phyloP scores from a whole-genome alignment of 2,113 vertebrate species.

The Forbesichthys agassizii region DNA sequence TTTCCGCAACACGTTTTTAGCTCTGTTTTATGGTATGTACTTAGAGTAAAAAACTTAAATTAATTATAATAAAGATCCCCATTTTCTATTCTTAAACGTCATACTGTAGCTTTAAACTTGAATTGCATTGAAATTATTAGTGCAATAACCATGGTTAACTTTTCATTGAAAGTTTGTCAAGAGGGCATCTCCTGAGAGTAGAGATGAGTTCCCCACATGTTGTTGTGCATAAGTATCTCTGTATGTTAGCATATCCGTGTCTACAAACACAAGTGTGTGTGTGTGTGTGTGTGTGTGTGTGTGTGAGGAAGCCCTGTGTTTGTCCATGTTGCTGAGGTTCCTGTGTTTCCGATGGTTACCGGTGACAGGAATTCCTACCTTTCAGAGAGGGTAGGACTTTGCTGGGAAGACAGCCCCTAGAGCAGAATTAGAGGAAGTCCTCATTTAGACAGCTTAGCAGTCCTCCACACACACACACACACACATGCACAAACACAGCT shows the following conservation, averaged over 20 bases:
- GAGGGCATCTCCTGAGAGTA: constrained; percentile 9
- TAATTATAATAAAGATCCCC: too few relatives aligned
- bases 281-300: constrained; percentile 12
- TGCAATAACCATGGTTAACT: background rate
- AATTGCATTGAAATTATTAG: background rate
- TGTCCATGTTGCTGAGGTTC: constrained; percentile 45
- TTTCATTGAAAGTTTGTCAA: background rate
- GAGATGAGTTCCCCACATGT: constrained; percentile 28
- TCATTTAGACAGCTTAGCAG: constrained; percentile 90
- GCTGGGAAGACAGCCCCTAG: constrained; percentile 86
- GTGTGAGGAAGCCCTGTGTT: constrained; percentile 51
- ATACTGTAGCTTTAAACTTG: background rate
- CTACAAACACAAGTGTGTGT: constrained; percentile 1
- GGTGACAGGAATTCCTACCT: constrained; percentile 90
- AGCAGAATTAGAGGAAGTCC: constrained; percentile 98
- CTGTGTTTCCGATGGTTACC: constrained; percentile 79
- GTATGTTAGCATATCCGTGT: background rate
- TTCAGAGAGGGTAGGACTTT: constrained; percentile 80
- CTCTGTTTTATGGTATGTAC: too few relatives aligned
- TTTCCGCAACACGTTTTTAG: too few relatives aligned
- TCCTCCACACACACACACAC: constrained; percentile 81
- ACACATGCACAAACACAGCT: constrained; percentile 34
- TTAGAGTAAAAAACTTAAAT: too few relatives aligned
- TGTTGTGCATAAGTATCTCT: background rate
- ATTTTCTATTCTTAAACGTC: too few relatives aligned